Base-by-base conservation (phyloP, 2,797 vertebrate species). In the Siniperca undulata region DNA sequence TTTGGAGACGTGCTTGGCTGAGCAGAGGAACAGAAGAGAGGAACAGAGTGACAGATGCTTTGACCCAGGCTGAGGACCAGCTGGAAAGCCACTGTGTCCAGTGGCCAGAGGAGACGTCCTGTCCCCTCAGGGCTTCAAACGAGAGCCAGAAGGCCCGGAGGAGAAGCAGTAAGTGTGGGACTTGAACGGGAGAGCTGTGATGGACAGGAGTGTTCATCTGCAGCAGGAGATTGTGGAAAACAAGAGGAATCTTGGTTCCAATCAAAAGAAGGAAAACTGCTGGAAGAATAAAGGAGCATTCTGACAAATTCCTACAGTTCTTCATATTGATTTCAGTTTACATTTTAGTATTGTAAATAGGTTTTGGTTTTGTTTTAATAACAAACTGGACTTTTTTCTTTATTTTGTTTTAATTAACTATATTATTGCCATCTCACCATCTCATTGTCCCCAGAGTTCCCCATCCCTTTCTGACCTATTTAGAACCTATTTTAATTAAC, bases 11-110 rank as follows among this genome's bases (percentile, higher is more conserved):
- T 56, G 56, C 14, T 64, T 24, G 9, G 3, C 70, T 55, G 77
- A 81, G 56, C 24, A 74, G 60, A 85, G 44, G 78, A 73, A 53
- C 65, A 68, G 61, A 19, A 30, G 27, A 74, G 60, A 85, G 44
- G 78, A 76, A 53, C 65, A 68, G 61, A 19, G n/a, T 30, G 68
- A 72, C 50, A 65, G 53, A 60, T 56, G 74, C 58, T 70, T 36
- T 67, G 71, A 81, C 67, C 36, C 65, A 36, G 44, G 30, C 30
- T 56, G 65, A 58, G 30, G 40, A 69, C 40, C 72, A 74, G 27
- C 36, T 38, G 40, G 64, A 83, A 64, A 68, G 55, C 7, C 50
- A 17, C 24, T 1, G 59, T 76, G 68, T 74, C 52, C n/a, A 53
- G 22, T 13, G 53, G 55, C n/a, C n/a, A 17, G 36, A 68, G 70